Evolutionary conservation across 2,888 invertebrate genomes (phyloP).

Genomic region (Leptopilina myrica): DNA sequence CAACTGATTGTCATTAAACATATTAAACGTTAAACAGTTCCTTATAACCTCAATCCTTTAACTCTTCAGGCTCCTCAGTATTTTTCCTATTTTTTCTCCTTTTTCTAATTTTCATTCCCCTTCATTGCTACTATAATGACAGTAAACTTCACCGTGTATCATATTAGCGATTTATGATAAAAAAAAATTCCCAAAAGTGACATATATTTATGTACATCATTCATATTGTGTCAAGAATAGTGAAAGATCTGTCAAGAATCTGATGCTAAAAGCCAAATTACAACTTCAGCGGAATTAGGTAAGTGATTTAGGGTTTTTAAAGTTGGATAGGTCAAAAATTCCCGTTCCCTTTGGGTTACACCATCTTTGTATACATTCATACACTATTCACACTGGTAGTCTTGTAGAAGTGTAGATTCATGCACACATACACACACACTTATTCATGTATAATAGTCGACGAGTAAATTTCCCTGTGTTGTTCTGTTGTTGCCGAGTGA

Average conservation of each 20-base stretch:
- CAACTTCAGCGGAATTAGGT: neutral
- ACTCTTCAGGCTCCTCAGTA: neutral
- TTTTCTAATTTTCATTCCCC: neutral
- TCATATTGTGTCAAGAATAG: neutral
- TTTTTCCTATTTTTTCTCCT: too few relatives aligned
- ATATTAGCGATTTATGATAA: neutral
- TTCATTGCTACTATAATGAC: neutral
- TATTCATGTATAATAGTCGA: neutral
- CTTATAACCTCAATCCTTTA: slow-evolving; percentile 1
- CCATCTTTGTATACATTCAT: slow-evolving; percentile 14
- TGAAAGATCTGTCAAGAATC: neutral
- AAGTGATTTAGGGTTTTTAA: neutral
- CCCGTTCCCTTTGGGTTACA: slow-evolving; percentile 18
- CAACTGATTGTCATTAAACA: neutral
- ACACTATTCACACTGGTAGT: neutral
- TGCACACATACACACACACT: neutral
- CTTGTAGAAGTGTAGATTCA: neutral
- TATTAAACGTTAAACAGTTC: slow-evolving; percentile 1
- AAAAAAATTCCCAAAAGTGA: neutral
- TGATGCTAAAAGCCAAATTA: neutral
- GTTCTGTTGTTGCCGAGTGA: slow-evolving; percentile 3
- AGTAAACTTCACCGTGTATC: neutral
- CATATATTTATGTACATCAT: neutral
- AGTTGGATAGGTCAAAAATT: slow-evolving; percentile 17
- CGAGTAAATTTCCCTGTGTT: slow-evolving; percentile 2